Conservation (phyloP, 1,140 invertebrate species). For the Aporrectodea caliginosa region DNA sequence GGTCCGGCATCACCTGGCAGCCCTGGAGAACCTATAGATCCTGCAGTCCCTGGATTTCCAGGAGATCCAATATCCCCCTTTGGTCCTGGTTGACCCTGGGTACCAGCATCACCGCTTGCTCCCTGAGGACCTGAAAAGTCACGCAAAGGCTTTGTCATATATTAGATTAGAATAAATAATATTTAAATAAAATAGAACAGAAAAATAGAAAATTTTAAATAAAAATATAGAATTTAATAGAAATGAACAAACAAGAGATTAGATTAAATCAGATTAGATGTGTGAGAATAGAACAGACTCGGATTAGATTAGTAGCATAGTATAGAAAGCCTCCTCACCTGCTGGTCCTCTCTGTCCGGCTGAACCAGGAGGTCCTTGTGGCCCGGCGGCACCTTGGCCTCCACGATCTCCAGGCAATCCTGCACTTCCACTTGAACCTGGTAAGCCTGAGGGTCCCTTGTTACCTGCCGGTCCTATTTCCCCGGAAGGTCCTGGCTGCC, state of each 20-base stretch:
- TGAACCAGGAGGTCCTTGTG: slow-evolving; percentile 1
- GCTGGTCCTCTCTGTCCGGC: slow-evolving; percentile 11
- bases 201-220: too few relatives aligned
- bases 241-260: too few relatives aligned
- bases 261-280: too few relatives aligned
- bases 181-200: too few relatives aligned
- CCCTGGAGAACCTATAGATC: neutral
- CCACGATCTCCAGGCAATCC: slow-evolving; percentile 16
- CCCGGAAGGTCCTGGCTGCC: slow-evolving; percentile 6
- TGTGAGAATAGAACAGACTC: too few relatives aligned
- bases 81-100: neutral
- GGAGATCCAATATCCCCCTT: neutral
- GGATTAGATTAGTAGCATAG: too few relatives aligned
- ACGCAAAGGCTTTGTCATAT: too few relatives aligned
- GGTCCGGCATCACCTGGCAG: neutral
- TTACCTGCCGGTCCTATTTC: slow-evolving; percentile 2
- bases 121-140: neutral
- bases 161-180: too few relatives aligned
- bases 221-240: too few relatives aligned
- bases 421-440: neutral
- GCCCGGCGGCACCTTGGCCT: slow-evolving; percentile 12
- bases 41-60: slow-evolving; percentile 1
- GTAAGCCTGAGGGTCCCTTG: neutral
- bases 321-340: too few relatives aligned
- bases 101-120: neutral